These are phyloP conservation scores for Protosalanx chinensis DNA, from an alignment of 2,797 vertebrate species.

Conservation along the genomic window DNA sequence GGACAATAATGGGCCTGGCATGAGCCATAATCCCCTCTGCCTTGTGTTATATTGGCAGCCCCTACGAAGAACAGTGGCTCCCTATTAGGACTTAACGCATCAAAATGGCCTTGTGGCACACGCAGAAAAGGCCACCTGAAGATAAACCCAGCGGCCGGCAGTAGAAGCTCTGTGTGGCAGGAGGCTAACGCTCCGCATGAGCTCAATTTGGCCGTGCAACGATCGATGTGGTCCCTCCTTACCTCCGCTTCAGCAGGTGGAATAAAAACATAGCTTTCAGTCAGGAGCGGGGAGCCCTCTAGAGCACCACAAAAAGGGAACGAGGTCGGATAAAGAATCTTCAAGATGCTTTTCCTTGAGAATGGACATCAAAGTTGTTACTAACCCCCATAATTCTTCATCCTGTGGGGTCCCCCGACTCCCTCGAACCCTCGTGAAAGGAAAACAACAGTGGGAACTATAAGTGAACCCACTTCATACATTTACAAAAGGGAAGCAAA, in stretches of 20 bases:
- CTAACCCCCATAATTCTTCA: background rate
- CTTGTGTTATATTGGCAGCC: constrained; percentile 76
- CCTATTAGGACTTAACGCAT: constrained; percentile 82
- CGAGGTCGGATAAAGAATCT: constrained; percentile 36
- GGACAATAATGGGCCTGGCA: constrained; percentile 68
- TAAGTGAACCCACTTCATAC: too few species aligned
- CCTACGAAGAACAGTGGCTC: constrained; percentile 71
- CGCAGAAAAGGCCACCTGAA: constrained; percentile 80
- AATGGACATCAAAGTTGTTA: constrained; percentile 23
- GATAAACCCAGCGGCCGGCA: constrained; percentile 75
- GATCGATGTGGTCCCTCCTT: constrained; percentile 75
- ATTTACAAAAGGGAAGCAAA: too few species aligned
- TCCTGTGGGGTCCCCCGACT: background rate
- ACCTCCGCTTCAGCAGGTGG: constrained; percentile 61
- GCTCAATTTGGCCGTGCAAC: constrained; percentile 78
- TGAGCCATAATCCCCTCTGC: constrained; percentile 73
- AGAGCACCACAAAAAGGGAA: constrained; percentile 25
- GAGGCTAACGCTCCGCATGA: constrained; percentile 70
- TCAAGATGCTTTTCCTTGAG: constrained; percentile 27
- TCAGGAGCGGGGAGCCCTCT: constrained; percentile 59
- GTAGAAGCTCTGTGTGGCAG: constrained; percentile 71
- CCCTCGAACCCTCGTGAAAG: background rate
- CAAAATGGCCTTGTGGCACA: constrained; percentile 77
- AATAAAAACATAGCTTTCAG: constrained; percentile 71
- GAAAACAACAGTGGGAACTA: background rate